Evolutionary conservation across 2,797 vertebrate species (phyloP), one percentile per base, ranked within the genome.

Genomic region (Syngnathus acus): DNA sequence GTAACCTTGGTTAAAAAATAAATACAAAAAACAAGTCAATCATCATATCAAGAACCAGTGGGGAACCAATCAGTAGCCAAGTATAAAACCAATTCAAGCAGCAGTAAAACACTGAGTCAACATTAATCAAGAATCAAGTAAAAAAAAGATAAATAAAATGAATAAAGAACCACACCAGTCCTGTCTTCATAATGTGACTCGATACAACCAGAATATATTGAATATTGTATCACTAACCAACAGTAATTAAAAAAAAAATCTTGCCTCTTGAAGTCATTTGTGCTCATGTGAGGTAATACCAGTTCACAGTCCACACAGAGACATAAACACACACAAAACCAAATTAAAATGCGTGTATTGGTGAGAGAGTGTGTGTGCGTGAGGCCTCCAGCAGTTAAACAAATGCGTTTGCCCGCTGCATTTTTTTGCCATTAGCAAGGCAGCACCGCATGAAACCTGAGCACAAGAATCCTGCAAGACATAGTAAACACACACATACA

Each of bases 391-490:
- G 71, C 53, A 67, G 66, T 62, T 64, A 64, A 80, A 67, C 72
- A 72, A 73, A 69, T 71, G 68, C n/a, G 62, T 80, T 78, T 62
- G 26, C 76, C 65, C 65, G 43, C 53, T 73, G 78, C 82, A 83
- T 83, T 82, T 82, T 84, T 83, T 67, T 78, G 51, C 72, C 65
- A 85, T 86, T 82, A 84, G 67, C 64, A 48, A 66, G 71, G 79
- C 77, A 79, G 70, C 43, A 64, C 64, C 60, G 75, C 59, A 69
- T 78, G 79, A 83, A 88, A 89, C 83, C 73, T 69, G 82, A 85
- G 78, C 71, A 72, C 65, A 72, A 68, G 57, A 82, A 78, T 78
- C 72, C 59, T 11, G 32, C 71, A 75, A 59, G 74, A 74, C 77
- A 78, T 64, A 68, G 54, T 64, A 65, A 72, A 68, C 58, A 54